A percentile compares a stretch with the other conserved stretches of the same genome.
Evolutionary conservation across 1,140 invertebrate genomes (phyloP).

Genomic region (Antheraea mylitta): DNA sequence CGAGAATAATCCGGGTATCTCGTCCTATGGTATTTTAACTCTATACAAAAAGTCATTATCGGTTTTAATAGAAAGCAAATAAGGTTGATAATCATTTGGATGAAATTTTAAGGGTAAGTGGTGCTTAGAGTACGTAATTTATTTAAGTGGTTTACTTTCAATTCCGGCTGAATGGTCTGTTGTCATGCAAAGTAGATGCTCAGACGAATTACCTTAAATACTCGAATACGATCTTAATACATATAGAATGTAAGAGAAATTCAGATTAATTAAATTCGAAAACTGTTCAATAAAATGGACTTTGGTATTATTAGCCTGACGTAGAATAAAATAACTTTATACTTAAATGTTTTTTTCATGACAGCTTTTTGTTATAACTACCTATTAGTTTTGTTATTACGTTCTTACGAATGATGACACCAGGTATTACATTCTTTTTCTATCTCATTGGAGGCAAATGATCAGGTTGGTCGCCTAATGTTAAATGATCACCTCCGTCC

Average conservation of each 20-base stretch:
- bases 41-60: not conserved
- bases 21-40: not conserved
- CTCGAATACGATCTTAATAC: not conserved
- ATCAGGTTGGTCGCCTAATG: too few relatives aligned
- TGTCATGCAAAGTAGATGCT: slow-evolving; percentile 16
- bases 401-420: too few relatives aligned
- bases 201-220: slow-evolving; percentile 6
- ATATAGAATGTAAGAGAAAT: not conserved
- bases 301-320: too few relatives aligned
- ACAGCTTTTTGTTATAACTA: too few relatives aligned
- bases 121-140: slow-evolving; percentile 12
- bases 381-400: too few relatives aligned
- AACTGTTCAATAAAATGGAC: too few relatives aligned
- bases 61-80: not conserved
- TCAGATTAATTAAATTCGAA: not conserved
- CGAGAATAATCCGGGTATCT: not conserved
- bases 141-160: slow-evolving; percentile 17
- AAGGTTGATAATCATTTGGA: not conserved
- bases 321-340: too few relatives aligned
- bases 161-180: slow-evolving; percentile 9
- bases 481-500: too few relatives aligned
- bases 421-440: too few relatives aligned
- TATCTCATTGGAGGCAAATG: too few relatives aligned
- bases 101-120: not conserved
- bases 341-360: too few relatives aligned